Percentiles rank a stretch among this genome's conserved stretches.
Conservation (phyloP, 2,113 vertebrate genomes). For the Podiceps cristatus region DNA sequence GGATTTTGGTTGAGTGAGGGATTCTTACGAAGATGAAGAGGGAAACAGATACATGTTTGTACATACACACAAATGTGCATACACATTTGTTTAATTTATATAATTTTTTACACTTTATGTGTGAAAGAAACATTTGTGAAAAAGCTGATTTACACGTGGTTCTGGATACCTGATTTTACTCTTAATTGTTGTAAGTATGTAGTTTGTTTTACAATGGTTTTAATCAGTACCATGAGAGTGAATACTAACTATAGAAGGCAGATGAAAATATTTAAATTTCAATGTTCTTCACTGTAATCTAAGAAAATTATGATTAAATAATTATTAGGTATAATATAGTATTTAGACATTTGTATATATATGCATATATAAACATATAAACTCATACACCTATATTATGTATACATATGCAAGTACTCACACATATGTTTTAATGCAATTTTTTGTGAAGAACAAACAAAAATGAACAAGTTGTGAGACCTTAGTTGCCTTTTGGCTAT, state of each 20-base stretch:
- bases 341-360: neutral
- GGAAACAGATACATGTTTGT: neutral
- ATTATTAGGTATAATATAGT: neutral
- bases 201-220: neutral
- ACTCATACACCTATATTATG: neutral
- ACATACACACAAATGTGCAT: neutral
- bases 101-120: neutral
- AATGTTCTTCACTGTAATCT: neutral
- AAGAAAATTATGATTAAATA: neutral
- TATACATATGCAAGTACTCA: fast-evolving
- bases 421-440: neutral
- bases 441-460: neutral
- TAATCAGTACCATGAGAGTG: neutral
- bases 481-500: neutral
- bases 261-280: neutral
- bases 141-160: neutral
- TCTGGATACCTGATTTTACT: neutral
- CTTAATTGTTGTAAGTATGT: neutral
- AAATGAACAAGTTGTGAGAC: neutral
- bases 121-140: neutral
- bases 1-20: neutral
- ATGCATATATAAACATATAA: neutral
- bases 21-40: neutral
- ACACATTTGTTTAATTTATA: neutral
- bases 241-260: neutral